Evolutionary conservation across 1,140 invertebrate genomes (phyloP).

Genomic region (Drosophila mauritiana): DNA sequence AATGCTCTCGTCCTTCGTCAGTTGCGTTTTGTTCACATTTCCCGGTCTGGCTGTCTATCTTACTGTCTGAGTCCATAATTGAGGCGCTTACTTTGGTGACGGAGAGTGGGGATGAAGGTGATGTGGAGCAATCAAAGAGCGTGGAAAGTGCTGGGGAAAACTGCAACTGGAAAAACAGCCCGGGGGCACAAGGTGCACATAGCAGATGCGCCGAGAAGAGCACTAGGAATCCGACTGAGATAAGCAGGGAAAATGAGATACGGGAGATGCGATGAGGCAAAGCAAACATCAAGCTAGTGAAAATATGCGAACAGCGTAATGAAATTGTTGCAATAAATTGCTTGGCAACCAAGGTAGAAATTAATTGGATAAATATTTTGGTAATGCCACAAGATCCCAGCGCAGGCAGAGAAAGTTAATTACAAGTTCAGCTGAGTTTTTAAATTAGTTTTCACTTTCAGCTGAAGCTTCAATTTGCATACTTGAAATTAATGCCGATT

Average conservation of each 20-base stretch:
- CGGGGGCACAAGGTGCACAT: slow-evolving; percentile 47
- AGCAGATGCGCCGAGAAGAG: slow-evolving; percentile 7
- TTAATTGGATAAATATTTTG: slow-evolving; percentile 80
- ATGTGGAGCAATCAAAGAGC: slow-evolving; percentile 63
- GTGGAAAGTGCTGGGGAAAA: slow-evolving; percentile 35
- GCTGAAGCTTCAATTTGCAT: slow-evolving; percentile 24
- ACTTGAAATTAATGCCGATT: neutral
- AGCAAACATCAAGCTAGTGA: slow-evolving; percentile 52
- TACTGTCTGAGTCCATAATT: slow-evolving; percentile 67
- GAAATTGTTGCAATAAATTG: slow-evolving; percentile 79
- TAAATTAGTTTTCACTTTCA: slow-evolving; percentile 10
- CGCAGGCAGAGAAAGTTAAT: slow-evolving; percentile 60
- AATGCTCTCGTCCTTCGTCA: slow-evolving; percentile 43
- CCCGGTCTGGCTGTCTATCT: slow-evolving; percentile 14
- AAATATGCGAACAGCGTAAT: slow-evolving; percentile 58
- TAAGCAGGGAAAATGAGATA: slow-evolving; percentile 64
- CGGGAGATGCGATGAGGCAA: slow-evolving; percentile 45
- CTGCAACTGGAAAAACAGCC: slow-evolving; percentile 79
- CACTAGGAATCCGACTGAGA: slow-evolving; percentile 18
- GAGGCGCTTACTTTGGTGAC: slow-evolving; percentile 62
- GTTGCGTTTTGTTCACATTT: slow-evolving; percentile 35
- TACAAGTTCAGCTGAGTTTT: slow-evolving; percentile 22
- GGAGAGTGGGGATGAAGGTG: neutral
- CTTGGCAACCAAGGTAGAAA: slow-evolving; percentile 68
- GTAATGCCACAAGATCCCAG: slow-evolving; percentile 51